A percentile compares a stretch with the other conserved stretches of the same genome.
phyloP scores from a whole-genome alignment of 2,113 vertebrate species.

The Notarius quadriscutis region DNA sequence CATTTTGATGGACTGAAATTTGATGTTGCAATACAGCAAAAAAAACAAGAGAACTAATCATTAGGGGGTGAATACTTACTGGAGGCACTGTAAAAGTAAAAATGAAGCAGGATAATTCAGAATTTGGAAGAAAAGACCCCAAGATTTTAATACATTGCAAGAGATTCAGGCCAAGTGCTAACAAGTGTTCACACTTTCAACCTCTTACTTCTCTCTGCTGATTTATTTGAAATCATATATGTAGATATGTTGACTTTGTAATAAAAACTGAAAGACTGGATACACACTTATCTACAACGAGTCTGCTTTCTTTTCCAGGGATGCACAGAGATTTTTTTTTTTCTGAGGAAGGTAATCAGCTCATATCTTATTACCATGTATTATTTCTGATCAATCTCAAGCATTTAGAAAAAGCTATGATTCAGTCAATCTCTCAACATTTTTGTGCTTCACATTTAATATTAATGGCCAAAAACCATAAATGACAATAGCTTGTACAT shows the following conservation, averaged over 20 bases:
- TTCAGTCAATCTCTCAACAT: background rate
- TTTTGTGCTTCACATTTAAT: background rate
- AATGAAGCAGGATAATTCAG: background rate
- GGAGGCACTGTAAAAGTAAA: background rate
- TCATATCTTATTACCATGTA: background rate
- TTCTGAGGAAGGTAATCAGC: background rate
- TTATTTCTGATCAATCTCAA: background rate
- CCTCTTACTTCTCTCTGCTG: conserved; percentile 49
- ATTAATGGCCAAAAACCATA: background rate
- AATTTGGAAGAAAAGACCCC: background rate
- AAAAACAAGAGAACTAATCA: background rate
- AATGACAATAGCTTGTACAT: background rate
- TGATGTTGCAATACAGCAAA: background rate
- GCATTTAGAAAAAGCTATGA: background rate
- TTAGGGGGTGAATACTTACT: background rate
- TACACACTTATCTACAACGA: conserved; percentile 14
- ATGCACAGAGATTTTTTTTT: background rate
- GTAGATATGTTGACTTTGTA: conserved; percentile 60
- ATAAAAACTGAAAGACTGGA: conserved; percentile 55
- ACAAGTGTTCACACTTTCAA: conserved; percentile 41
- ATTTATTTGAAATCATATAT: conserved; percentile 54
- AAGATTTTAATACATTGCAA: conserved; percentile 1
- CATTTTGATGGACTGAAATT: background rate
- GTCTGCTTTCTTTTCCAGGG: conserved; percentile 13
- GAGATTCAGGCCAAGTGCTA: conserved; percentile 47